These are phyloP conservation scores for Osmerus eperlanus DNA, from an alignment of 2,113 vertebrate species.

Conservation along the genomic window DNA sequence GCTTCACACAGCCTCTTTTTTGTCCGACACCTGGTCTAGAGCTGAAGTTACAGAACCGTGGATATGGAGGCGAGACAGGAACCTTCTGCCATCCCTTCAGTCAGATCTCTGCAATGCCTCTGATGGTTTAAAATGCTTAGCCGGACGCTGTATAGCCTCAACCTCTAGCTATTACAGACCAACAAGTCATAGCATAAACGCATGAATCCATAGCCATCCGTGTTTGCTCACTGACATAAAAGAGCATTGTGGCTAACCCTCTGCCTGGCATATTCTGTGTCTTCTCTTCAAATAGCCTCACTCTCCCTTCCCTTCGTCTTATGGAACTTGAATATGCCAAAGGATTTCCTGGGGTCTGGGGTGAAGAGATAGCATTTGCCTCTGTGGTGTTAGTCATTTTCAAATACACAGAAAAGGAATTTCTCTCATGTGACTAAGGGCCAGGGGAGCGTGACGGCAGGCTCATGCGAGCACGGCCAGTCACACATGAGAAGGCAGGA, in stretches of 20 bases:
- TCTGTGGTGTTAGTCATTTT: constrained; percentile 63
- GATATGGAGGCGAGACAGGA: background rate
- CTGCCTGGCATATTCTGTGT: background rate
- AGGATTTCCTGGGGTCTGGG: constrained; percentile 36
- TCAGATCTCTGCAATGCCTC: constrained; percentile 8
- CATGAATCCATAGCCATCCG: too few relatives aligned
- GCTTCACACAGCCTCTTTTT: background rate
- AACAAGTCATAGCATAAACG: too few relatives aligned
- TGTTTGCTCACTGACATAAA: too few relatives aligned
- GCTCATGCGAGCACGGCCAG: constrained; percentile 41
- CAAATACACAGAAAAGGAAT: constrained; percentile 61
- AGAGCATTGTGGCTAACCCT: too few relatives aligned
- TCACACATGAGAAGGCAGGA: constrained; percentile 61
- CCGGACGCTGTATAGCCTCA: constrained; percentile 34
- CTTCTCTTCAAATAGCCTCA: constrained; percentile 17
- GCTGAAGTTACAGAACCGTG: background rate
- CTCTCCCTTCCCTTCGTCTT: constrained; percentile 6
- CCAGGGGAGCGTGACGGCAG: constrained; percentile 50
- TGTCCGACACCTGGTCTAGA: background rate
- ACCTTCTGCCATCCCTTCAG: background rate
- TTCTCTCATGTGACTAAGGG: constrained; percentile 58
- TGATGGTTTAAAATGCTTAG: constrained; percentile 28
- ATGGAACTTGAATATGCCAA: constrained; percentile 26
- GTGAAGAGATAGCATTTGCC: constrained; percentile 44
- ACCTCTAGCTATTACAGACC: too few relatives aligned